These are phyloP conservation scores for Allenopithecus nigroviridis DNA, from an alignment of 2,797 vertebrate species.

Conservation along the genomic window DNA sequence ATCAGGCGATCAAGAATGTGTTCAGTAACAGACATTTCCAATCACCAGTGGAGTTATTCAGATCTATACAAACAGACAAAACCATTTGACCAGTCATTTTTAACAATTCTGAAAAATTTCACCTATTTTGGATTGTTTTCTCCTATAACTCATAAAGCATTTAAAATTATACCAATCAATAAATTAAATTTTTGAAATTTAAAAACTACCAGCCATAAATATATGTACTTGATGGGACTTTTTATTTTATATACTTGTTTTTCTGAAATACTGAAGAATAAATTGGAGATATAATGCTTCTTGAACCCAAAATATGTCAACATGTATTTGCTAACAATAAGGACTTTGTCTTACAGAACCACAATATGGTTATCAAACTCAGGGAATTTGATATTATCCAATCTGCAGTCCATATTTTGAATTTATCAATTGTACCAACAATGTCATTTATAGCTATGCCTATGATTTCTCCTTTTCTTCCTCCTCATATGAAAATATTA, in stretches of 20 bases:
- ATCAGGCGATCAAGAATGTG: background rate
- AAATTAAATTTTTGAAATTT: background rate
- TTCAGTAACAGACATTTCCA: background rate
- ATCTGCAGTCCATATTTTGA: background rate
- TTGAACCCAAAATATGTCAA: background rate
- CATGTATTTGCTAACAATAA: background rate
- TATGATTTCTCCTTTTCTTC: background rate
- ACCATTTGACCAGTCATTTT: background rate
- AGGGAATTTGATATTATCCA: background rate
- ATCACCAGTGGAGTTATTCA: background rate
- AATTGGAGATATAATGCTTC: background rate
- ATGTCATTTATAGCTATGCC: background rate
- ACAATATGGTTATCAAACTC: background rate
- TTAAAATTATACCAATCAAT: background rate
- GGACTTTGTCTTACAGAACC: background rate
- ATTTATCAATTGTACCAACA: background rate
- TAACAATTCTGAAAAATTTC: conserved; percentile 10
- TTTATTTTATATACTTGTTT: background rate
- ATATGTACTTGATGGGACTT: background rate
- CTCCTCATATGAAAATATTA: background rate
- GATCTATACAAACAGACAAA: conserved; percentile 6
- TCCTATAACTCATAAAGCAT: background rate
- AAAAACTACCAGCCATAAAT: background rate
- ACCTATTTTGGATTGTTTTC: background rate
- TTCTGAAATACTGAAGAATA: background rate